Evolutionary conservation across 2,888 invertebrate species (phyloP).

Genomic region (Phyllotreta striolata): DNA sequence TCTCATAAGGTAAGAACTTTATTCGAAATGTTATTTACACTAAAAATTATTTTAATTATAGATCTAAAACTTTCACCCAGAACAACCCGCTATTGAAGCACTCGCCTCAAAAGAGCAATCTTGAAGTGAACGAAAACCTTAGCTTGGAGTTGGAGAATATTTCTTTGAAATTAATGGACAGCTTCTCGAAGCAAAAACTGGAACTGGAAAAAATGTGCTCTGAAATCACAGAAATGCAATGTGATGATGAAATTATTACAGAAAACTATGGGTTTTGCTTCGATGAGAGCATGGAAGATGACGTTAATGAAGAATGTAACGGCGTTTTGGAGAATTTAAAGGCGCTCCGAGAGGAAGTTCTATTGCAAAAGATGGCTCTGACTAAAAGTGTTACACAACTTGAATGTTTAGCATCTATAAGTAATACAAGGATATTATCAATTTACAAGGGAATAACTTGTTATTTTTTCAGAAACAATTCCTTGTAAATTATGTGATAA

Average conservation of each 20-base stretch:
- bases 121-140: slow-evolving; percentile 62
- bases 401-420: slow-evolving; percentile 11
- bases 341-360: slow-evolving; percentile 64
- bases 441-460: slow-evolving; percentile 9
- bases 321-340: slow-evolving; percentile 71
- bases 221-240: slow-evolving; percentile 72
- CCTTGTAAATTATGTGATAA: slow-evolving; percentile 41
- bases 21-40: slow-evolving; percentile 11
- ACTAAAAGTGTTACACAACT: slow-evolving; percentile 57
- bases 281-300: slow-evolving; percentile 68
- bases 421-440: slow-evolving; percentile 22
- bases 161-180: slow-evolving; percentile 74
- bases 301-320: slow-evolving; percentile 71
- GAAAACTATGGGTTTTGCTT: slow-evolving; percentile 71
- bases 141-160: slow-evolving; percentile 80
- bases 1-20: slow-evolving; percentile 34
- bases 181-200: slow-evolving; percentile 73
- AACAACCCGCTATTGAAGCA: slow-evolving; percentile 67
- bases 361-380: slow-evolving; percentile 65
- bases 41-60: slow-evolving; percentile 60
- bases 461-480: slow-evolving; percentile 42
- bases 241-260: slow-evolving; percentile 65
- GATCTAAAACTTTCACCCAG: slow-evolving; percentile 73
- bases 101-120: slow-evolving; percentile 62
- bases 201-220: slow-evolving; percentile 74